These are phyloP conservation scores for Tapirus terrestris DNA, from an alignment of 2,113 vertebrate genomes.

Conservation along the genomic window DNA sequence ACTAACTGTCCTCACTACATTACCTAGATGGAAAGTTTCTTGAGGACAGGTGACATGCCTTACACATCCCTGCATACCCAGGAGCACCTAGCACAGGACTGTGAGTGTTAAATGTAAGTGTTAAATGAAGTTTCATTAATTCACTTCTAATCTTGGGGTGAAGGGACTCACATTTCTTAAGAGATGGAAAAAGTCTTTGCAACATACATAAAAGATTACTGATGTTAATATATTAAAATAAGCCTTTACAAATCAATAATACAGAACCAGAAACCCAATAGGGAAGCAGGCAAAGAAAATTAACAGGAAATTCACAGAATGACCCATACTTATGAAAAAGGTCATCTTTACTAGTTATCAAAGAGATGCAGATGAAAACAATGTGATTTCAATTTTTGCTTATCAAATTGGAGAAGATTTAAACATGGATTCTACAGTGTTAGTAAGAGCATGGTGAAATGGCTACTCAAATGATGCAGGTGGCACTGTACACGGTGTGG, in stretches of 20 bases:
- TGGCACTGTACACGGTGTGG: not conserved
- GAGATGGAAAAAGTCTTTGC: not conserved
- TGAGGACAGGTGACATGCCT: not conserved
- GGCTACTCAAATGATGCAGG: not conserved
- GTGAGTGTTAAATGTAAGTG: not conserved
- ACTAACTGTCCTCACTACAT: not conserved
- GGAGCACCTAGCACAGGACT: not conserved
- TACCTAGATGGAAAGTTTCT: not conserved
- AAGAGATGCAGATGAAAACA: not conserved
- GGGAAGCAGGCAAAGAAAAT: not conserved
- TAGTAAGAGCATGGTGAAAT: not conserved
- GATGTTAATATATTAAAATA: not conserved
- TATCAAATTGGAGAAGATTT: not conserved
- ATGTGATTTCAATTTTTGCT: not conserved
- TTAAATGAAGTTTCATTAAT: not conserved
- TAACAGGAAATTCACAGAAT: not conserved
- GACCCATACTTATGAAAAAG: not conserved
- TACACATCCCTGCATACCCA: not conserved
- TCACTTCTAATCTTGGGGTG: not conserved
- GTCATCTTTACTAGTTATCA: not conserved
- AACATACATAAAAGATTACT: not conserved
- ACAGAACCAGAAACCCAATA: not conserved
- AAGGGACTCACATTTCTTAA: not conserved
- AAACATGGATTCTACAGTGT: not conserved
- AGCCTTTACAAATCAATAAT: not conserved